Evolutionary conservation across 2,797 vertebrate species (phyloP), one percentile per base, ranked within the genome.

Genomic region (Aldrovandia affinis): DNA sequence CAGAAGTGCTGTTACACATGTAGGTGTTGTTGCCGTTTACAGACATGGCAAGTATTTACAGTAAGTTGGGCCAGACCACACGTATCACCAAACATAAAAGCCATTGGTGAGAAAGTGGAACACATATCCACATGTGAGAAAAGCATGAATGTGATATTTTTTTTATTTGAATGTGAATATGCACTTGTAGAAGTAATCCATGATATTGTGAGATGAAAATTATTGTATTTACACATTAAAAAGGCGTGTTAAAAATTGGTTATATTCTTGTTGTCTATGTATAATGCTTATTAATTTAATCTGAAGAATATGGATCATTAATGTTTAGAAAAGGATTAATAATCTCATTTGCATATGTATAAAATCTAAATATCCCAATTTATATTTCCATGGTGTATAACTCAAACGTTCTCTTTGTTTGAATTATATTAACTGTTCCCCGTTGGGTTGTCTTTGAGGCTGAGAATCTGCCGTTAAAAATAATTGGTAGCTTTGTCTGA

Each of bases 31-130:
- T 5, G 28, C 36, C 68, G 22, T 73, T 20, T 20, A 42, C 68
- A 73, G 68, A 73, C 68, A 39, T 50, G 47, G 68, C 33, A 73
- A 73, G 39, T 73, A 20, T 73, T 73, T 73, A 73, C 36, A 39
- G 20, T 73, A 33, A 73, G 33, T 22, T 39, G 33, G 36, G 36
- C 33, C 36, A 73, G 68, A 18, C 33, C 36, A 18, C 20, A 39
- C 9, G 36, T 73, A 7, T 39, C 30, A 42, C 68, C 36, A 22
- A 22, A 22, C 18, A 42, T 42, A 39, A 42, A 73, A 22, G 36
- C 8, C 36, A 33, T 65, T 65, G 12, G 9, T 30, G 63, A 9
- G 63, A 33, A 65, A 65, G 30, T 65, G 63, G 63, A 10, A 73
- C 22, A 15, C 36, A 20, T 8, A 39, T 3, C 18, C 68, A 42